phyloP scores from a whole-genome alignment of 2,113 vertebrate species.

The Catharus minimus region DNA sequence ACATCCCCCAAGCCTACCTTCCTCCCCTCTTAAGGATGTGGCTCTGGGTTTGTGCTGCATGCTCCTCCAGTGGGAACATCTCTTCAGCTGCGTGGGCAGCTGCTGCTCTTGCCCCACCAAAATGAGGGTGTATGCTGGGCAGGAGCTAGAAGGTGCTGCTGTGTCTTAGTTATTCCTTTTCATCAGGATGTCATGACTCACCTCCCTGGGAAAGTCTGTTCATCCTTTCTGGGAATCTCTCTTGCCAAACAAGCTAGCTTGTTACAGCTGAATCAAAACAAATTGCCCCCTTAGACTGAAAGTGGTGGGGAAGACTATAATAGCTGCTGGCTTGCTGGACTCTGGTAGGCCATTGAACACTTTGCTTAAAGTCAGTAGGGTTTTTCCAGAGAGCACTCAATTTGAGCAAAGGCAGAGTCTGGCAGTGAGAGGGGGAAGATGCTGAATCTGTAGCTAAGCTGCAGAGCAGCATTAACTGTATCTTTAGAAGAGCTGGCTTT shows the following conservation, averaged over 20 bases:
- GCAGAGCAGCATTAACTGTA: neutral
- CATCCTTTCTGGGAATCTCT: conserved; percentile 53
- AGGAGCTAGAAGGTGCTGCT: conserved; percentile 32
- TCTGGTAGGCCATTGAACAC: neutral
- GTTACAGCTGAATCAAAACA: conserved; percentile 12
- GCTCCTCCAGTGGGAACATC: neutral
- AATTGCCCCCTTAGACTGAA: neutral
- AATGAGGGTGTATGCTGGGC: conserved; percentile 21
- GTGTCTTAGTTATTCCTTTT: conserved; percentile 17
- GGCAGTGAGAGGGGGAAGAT: neutral
- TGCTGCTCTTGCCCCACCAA: neutral
- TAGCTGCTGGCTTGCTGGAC: neutral
- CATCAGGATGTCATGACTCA: conserved; percentile 41
- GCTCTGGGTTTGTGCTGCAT: neutral
- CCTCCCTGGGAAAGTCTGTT: conserved; percentile 60
- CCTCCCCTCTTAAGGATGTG: neutral
- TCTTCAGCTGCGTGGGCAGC: neutral
- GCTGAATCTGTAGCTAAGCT: neutral
- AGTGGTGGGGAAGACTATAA: neutral
- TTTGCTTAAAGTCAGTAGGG: neutral
- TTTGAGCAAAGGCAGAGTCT: neutral
- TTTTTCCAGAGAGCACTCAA: neutral
- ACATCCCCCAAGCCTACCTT: neutral
- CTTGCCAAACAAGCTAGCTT: conserved; percentile 4
- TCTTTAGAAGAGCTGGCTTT: neutral